Evolutionary conservation across 2,113 vertebrate genomes (phyloP).

Genomic region (Lonchura striata): DNA sequence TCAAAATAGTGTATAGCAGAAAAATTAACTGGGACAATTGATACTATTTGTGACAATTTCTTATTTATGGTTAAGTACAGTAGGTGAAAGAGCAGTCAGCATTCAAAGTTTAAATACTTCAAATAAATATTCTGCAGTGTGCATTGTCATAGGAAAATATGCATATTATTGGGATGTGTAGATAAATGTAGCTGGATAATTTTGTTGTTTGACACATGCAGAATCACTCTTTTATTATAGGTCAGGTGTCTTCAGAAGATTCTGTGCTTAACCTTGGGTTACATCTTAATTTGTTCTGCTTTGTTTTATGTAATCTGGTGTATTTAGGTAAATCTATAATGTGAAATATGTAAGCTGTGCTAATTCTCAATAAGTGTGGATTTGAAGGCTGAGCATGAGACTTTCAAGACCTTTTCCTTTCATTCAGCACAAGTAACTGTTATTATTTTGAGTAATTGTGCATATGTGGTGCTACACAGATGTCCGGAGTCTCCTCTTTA

Average conservation of each 20-base stretch:
- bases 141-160: neutral
- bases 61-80: neutral
- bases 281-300: neutral
- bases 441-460: constrained; percentile 12
- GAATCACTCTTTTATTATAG: neutral
- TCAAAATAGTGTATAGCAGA: neutral
- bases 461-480: constrained; percentile 7
- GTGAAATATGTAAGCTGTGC: neutral
- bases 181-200: neutral
- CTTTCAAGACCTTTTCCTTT: neutral
- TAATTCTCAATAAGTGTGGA: neutral
- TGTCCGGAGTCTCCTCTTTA: constrained; percentile 1
- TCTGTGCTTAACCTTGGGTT: neutral
- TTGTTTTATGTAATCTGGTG: neutral
- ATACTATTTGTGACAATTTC: neutral
- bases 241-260: neutral
- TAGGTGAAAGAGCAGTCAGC: neutral
- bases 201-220: neutral
- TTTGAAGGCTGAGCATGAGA: neutral
- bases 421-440: neutral
- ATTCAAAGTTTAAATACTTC: neutral
- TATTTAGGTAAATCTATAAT: neutral
- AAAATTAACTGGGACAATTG: neutral
- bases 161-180: neutral
- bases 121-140: neutral